Evolutionary conservation across 2,797 vertebrate genomes (phyloP).

Genomic region (Bovichtus variegatus): DNA sequence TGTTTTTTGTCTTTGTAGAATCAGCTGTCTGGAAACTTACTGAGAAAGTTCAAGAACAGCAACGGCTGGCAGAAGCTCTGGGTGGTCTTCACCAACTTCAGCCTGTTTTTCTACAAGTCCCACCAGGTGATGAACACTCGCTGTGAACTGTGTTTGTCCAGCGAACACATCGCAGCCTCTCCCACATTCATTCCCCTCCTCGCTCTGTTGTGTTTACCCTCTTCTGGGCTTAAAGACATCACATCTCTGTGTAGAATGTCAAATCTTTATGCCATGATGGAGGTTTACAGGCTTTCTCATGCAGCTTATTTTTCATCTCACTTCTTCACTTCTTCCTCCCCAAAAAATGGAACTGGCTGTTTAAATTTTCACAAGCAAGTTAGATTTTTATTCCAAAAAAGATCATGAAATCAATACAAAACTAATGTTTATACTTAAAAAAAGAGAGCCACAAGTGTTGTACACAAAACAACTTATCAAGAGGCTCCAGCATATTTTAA

Average conservation of each 20-base stretch:
- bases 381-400: background rate
- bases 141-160: conserved; percentile 5
- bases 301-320: background rate
- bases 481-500: background rate
- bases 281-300: conserved; percentile 33
- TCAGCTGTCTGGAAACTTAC: conserved; percentile 96
- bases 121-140: conserved; percentile 88
- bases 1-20: conserved; percentile 84
- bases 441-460: background rate
- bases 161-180: background rate
- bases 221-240: conserved; percentile 44
- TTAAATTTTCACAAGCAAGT: background rate
- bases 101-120: conserved; percentile 99
- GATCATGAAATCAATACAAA: background rate
- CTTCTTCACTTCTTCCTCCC: background rate
- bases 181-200: background rate
- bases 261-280: conserved; percentile 37
- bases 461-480: background rate
- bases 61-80: conserved; percentile 99
- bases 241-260: conserved; percentile 70
- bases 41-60: conserved; percentile 99
- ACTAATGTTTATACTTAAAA: background rate
- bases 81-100: conserved; percentile 99
- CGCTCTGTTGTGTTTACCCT: conserved; percentile 31
- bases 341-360: too few relatives aligned